phyloP scores from a whole-genome alignment of 1,140 invertebrate species.

The Euglossa dilemma region DNA sequence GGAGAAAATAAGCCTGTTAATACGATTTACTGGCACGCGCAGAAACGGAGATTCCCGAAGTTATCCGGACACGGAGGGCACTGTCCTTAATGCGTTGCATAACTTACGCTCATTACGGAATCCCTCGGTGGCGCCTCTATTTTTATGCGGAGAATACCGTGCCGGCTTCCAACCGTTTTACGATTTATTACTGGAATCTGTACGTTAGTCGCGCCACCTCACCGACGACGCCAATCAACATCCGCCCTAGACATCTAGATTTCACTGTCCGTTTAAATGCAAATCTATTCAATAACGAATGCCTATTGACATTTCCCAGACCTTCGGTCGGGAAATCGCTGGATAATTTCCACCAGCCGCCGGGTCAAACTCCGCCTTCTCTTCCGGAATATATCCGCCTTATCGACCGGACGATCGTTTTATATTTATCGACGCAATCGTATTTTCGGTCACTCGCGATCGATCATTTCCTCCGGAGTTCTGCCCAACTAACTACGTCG shows the following conservation, averaged over 20 bases:
- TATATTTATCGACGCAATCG: background rate
- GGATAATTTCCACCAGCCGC: background rate
- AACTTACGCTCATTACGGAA: slow-evolving; percentile 50
- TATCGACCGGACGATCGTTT: background rate
- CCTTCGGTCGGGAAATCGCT: background rate
- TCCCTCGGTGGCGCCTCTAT: slow-evolving; percentile 58
- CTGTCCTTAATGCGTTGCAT: slow-evolving; percentile 59
- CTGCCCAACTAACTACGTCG: no score
- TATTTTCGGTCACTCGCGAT: no score
- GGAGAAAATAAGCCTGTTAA: background rate
- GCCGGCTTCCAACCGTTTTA: slow-evolving; percentile 46
- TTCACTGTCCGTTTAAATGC: slow-evolving; percentile 5
- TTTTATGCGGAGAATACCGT: slow-evolving; percentile 34
- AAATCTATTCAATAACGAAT: background rate
- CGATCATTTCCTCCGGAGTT: no score
- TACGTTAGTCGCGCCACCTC: background rate
- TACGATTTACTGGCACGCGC: background rate
- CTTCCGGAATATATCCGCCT: background rate
- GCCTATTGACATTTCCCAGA: background rate
- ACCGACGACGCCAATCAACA: slow-evolving; percentile 12
- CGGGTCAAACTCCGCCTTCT: background rate
- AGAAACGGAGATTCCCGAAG: slow-evolving; percentile 24
- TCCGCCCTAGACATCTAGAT: slow-evolving; percentile 41
- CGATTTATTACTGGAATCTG: slow-evolving; percentile 54
- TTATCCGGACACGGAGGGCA: slow-evolving; percentile 53